Percentiles rank a stretch among this genome's conserved stretches.
These are phyloP conservation scores for Tineola bisselliella DNA, from an alignment of 2,888 invertebrate genomes.

Conservation along the genomic window DNA sequence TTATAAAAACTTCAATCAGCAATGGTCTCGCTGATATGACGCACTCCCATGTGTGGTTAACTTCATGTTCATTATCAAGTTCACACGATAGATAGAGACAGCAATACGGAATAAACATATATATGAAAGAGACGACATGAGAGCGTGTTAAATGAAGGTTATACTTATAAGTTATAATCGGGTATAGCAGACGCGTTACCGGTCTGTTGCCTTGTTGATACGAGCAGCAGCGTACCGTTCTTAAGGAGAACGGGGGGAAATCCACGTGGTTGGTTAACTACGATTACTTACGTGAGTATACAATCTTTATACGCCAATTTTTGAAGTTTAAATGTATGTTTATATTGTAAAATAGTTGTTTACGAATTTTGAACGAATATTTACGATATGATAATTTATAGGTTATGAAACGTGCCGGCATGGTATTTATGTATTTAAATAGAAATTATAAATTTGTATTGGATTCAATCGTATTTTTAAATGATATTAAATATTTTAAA, in stretches of 20 bases:
- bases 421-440: neutral
- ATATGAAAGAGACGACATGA: neutral
- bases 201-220: slow-evolving; percentile 52
- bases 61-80: slow-evolving; percentile 1
- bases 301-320: neutral
- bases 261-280: slow-evolving; percentile 51
- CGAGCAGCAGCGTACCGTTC: slow-evolving; percentile 46
- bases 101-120: neutral
- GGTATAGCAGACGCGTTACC: slow-evolving; percentile 5
- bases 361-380: neutral
- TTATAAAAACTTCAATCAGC: too few species aligned
- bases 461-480: too few species aligned
- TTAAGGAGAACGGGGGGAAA: slow-evolving; percentile 25
- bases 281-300: neutral
- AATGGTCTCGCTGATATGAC: slow-evolving; percentile 5
- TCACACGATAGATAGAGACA: neutral
- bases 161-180: too few species aligned
- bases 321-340: neutral
- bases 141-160: slow-evolving; percentile 2
- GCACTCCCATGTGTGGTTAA: neutral
- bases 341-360: neutral
- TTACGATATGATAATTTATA: neutral
- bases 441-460: too few species aligned
- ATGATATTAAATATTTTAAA: too few species aligned
- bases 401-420: neutral